These are phyloP conservation scores for Muscidifurax raptorellus DNA, from an alignment of 1,140 invertebrate genomes.

Conservation along the genomic window DNA sequence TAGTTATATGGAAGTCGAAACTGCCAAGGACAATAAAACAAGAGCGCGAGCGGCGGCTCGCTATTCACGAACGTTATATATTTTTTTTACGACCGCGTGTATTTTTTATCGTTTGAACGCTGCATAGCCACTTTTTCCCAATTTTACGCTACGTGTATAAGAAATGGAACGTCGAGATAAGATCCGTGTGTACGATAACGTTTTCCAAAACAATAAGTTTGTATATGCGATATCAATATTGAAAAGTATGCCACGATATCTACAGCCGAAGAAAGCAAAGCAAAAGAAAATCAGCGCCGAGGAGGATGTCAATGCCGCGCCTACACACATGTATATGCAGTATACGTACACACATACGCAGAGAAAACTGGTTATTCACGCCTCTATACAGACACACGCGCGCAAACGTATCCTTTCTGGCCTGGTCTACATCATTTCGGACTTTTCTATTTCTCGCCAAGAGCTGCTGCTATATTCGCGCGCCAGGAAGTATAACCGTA, in stretches of 20 bases:
- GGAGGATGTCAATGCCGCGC: conserved; percentile 6
- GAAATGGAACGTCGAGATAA: too few species aligned
- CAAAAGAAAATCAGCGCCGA: neutral
- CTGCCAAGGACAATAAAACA: neutral
- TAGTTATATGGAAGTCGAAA: neutral
- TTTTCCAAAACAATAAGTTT: neutral
- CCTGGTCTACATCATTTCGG: conserved; percentile 9
- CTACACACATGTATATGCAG: neutral
- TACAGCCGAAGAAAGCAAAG: neutral
- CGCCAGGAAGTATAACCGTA: conserved; percentile 26
- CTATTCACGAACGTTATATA: neutral
- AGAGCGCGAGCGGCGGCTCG: too few species aligned
- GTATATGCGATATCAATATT: neutral
- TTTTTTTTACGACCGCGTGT: neutral
- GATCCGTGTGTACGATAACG: too few species aligned
- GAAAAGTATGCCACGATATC: neutral
- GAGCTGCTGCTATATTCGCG: neutral
- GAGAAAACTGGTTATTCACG: neutral
- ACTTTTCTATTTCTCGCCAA: conserved; percentile 5
- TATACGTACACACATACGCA: neutral
- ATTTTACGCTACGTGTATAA: too few species aligned
- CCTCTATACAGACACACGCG: neutral
- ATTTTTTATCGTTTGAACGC: neutral
- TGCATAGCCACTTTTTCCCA: too few species aligned
- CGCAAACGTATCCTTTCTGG: neutral